Percentiles rank a stretch among this genome's conserved stretches.
These are phyloP conservation scores for Mystacornis crossleyi DNA, from an alignment of 2,113 vertebrate species.

Conservation along the genomic window DNA sequence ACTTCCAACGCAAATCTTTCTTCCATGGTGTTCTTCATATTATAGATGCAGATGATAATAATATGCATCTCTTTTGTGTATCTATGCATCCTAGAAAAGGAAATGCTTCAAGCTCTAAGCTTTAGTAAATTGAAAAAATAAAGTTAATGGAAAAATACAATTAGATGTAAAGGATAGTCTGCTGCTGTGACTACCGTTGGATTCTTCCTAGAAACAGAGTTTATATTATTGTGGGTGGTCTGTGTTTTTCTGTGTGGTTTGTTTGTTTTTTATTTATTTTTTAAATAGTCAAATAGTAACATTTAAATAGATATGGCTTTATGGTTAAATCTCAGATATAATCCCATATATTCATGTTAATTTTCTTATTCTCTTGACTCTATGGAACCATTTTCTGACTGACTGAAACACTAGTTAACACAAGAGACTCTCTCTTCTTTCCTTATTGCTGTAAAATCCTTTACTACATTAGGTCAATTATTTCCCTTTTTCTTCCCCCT, in stretches of 20 bases:
- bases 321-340: neutral
- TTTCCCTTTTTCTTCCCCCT: neutral
- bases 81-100: neutral
- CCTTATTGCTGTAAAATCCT: neutral
- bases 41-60: neutral
- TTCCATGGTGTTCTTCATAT: neutral
- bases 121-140: neutral
- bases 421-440: neutral
- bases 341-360: neutral
- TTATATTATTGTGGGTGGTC: neutral
- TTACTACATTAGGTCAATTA: neutral
- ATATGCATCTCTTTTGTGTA: neutral
- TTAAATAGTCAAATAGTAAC: neutral
- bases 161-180: neutral
- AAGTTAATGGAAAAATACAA: neutral
- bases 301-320: neutral
- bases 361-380: neutral
- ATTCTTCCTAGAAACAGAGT: neutral
- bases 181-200: fast-evolving
- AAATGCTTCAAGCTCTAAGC: neutral
- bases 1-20: neutral
- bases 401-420: neutral
- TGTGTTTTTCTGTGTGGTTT: neutral
- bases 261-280: neutral
- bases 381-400: neutral